Conservation (phyloP, 2,797 vertebrate species). For the Gallinago solitaria region DNA sequence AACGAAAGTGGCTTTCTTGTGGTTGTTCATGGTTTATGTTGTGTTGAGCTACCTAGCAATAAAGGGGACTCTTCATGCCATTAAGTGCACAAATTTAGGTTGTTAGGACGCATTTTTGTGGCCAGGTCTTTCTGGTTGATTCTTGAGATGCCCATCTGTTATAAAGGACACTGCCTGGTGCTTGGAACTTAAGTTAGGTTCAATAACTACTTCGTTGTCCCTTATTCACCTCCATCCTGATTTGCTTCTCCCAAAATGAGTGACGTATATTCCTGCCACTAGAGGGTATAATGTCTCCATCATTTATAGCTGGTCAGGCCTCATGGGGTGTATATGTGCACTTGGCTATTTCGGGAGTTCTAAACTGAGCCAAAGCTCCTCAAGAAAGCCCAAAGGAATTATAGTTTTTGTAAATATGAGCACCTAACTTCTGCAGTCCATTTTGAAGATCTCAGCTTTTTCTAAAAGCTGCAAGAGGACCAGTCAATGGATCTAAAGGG, state of each 20-base stretch:
- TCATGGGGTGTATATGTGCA: rapidly evolving
- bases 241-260: neutral
- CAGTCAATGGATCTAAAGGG: neutral
- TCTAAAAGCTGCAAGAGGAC: neutral
- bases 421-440: neutral
- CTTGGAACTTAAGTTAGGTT: neutral
- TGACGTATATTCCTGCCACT: neutral
- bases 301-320: neutral
- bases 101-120: neutral
- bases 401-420: neutral
- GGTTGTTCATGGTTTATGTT: neutral
- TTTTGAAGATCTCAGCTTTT: neutral
- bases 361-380: neutral
- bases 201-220: rapidly evolving
- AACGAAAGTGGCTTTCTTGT: neutral
- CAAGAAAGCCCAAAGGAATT: neutral
- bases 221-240: neutral
- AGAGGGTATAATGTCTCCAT: slow-evolving; percentile 45
- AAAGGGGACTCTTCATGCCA: neutral
- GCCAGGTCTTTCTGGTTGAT: neutral
- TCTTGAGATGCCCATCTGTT: neutral
- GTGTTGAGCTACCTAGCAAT: neutral
- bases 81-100: rapidly evolving
- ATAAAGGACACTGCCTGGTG: neutral
- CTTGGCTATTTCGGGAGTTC: neutral